Evolutionary conservation across 2,797 vertebrate genomes (phyloP), one percentile per base, ranked within the genome.

Genomic region (Falco berigora): DNA sequence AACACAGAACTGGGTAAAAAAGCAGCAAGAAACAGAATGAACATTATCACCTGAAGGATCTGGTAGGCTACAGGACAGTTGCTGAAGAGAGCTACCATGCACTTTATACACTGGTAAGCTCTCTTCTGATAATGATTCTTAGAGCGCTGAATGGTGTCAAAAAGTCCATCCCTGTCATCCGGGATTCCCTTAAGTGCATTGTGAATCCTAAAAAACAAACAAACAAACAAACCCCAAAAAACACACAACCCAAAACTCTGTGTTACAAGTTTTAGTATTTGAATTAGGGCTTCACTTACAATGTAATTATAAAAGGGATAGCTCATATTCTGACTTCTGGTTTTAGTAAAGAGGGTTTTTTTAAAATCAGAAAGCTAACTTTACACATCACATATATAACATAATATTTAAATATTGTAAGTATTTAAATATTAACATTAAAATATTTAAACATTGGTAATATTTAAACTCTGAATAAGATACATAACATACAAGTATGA

Each of bases 41-140:
- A 94, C 95, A 7, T 8, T n/a, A 88, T 98, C 97, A 99, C 99
- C 99, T 99, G 99, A 56, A 99, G 98, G 96, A 99, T 99, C 98
- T 99, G 99, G 97, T 99, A 99, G 64, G 99, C 99, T 97, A 99
- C 99, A 92, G 99, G 98, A 97, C 99, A 99, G 98, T 99, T 99
- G 98, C 99, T 99, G 96, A 99, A 99, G 73, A 99, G 98, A 77
- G 99, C 99, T 96, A 99, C 99, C 99, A 99, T 99, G 98, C 99
- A 99, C 97, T 99, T 99, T 97, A 99, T 99, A 98, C 99, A 99
- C 94, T 99, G 99, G 96, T 99, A 99, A 82, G 99, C 99, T 96
- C 99, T 98, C 98, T 99, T 99, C 98, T 99, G 99, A 97, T 99
- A 99, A 98, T 99, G 99, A 98, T 99, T 99, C 98, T 99, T 99